Percentiles rank a stretch among this genome's conserved stretches.
phyloP scores from a whole-genome alignment of 2,797 vertebrate genomes.

The Aphelocoma californica region DNA sequence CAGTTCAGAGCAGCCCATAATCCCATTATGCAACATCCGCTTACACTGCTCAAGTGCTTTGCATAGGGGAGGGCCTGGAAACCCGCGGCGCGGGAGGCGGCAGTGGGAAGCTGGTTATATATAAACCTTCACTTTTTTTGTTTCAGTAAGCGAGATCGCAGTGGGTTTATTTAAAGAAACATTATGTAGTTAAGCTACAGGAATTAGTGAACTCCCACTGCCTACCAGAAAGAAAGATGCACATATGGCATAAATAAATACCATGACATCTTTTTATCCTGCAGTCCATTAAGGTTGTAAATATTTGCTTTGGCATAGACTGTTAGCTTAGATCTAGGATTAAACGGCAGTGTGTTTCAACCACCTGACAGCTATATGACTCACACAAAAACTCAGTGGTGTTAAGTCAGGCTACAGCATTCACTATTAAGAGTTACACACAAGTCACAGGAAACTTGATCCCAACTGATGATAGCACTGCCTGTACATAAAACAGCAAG shows the following conservation, averaged over 20 bases:
- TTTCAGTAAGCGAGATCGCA: background rate
- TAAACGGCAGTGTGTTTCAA: background rate
- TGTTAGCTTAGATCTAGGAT: background rate
- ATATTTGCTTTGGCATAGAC: background rate
- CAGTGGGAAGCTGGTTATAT: background rate
- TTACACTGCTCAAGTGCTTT: background rate
- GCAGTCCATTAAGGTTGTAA: background rate
- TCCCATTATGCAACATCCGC: background rate
- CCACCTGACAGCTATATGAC: background rate
- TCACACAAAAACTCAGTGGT: background rate
- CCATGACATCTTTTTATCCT: background rate
- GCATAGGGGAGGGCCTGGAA: background rate
- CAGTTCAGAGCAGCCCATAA: background rate
- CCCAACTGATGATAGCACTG: background rate
- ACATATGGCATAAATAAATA: background rate
- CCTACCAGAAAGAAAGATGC: background rate
- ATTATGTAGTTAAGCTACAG: background rate
- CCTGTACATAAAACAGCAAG: accelerated
- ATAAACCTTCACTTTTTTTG: background rate
- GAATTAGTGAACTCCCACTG: background rate
- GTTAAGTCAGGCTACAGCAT: background rate
- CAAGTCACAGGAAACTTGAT: background rate
- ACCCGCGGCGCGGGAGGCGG: background rate
- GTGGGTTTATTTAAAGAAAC: background rate
- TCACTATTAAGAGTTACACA: background rate